Conservation (phyloP, 2,888 invertebrate genomes). For the Sarcophaga variegata region DNA sequence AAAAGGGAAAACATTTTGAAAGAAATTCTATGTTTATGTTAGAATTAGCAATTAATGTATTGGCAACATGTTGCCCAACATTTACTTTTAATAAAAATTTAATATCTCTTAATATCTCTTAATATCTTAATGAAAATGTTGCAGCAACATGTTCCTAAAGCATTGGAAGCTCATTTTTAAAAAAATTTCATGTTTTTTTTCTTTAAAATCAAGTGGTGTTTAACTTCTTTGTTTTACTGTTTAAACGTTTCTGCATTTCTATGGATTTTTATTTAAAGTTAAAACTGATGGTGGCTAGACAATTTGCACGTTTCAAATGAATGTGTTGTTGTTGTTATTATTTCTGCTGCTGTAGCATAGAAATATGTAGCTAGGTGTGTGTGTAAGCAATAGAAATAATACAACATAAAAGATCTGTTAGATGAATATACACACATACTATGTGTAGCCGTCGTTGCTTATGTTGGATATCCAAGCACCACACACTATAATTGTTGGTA, state of each 20-base stretch:
- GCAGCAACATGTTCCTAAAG: neutral
- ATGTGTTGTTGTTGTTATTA: neutral
- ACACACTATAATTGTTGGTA: neutral
- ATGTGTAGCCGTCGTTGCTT: neutral
- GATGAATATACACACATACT: neutral
- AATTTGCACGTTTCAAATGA: slow-evolving; percentile 64
- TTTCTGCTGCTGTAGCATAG: slow-evolving; percentile 21
- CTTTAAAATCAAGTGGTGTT: too few relatives aligned
- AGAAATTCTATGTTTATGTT: too few relatives aligned
- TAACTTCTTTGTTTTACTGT: neutral
- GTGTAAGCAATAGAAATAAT: slow-evolving; percentile 20
- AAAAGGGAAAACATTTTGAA: too few relatives aligned
- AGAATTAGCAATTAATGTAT: neutral
- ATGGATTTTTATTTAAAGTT: neutral
- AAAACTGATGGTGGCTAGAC: slow-evolving; percentile 59
- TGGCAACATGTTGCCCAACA: neutral
- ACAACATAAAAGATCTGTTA: slow-evolving; percentile 13
- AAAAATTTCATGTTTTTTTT: too few relatives aligned
- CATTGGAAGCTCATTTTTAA: too few relatives aligned
- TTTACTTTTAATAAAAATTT: neutral
- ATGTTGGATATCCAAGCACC: neutral
- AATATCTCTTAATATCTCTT: neutral
- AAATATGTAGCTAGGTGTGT: neutral
- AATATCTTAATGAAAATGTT: neutral
- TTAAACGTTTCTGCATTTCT: neutral